Evolutionary conservation across 2,113 vertebrate genomes (phyloP).

Genomic region (Sialia sialis): DNA sequence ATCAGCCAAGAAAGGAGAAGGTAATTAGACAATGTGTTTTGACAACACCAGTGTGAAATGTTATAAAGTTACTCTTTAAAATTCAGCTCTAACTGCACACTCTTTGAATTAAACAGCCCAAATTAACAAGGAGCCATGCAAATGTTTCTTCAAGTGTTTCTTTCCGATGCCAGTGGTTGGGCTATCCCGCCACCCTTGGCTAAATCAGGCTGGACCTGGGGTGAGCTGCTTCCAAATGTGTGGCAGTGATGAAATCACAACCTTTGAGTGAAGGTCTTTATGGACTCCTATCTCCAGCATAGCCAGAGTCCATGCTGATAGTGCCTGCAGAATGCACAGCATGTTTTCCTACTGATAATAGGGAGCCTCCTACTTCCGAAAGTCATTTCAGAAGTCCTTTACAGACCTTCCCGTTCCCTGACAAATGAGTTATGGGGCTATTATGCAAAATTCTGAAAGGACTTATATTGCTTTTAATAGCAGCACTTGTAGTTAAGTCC

Average conservation of each 20-base stretch:
- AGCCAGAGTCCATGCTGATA: not conserved
- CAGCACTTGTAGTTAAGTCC: not conserved
- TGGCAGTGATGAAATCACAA: not conserved
- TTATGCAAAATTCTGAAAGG: not conserved
- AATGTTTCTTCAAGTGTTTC: not conserved
- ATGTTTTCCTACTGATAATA: not conserved
- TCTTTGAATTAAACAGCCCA: constrained; percentile 3
- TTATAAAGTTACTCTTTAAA: constrained; percentile 45
- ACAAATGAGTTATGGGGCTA: not conserved
- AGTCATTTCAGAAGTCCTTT: not conserved
- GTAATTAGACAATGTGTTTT: constrained; percentile 65
- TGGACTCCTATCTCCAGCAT: not conserved
- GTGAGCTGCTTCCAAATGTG: not conserved
- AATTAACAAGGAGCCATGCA: constrained; percentile 37
- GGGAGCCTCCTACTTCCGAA: constrained; percentile 9
- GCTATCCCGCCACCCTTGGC: not conserved
- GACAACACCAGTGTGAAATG: constrained; percentile 42
- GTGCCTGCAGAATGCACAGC: not conserved
- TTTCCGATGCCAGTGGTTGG: not conserved
- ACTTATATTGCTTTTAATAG: not conserved
- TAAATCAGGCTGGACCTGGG: not conserved
- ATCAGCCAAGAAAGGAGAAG: constrained; percentile 49
- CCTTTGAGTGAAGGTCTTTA: constrained; percentile 20
- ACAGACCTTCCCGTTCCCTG: not conserved
- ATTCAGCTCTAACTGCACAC: not conserved